Conservation (phyloP, 2,797 vertebrate genomes). For the Lepilemur septentrionalis region DNA sequence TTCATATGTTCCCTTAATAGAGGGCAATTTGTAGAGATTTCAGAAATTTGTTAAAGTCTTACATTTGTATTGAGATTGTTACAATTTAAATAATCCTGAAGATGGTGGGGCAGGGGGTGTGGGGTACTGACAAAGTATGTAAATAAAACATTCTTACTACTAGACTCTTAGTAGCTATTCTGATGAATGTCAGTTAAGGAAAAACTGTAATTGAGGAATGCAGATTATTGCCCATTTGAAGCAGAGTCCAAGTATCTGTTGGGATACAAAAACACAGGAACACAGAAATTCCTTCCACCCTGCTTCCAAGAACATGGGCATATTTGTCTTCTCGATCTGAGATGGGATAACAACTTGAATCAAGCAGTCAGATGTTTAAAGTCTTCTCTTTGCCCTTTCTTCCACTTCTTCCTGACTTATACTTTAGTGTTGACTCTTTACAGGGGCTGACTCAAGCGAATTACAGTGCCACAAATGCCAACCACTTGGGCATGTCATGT, state of each 20-base stretch:
- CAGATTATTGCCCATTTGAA: neutral
- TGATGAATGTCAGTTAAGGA: neutral
- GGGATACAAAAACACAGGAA: neutral
- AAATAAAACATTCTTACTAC: neutral
- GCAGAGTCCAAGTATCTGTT: neutral
- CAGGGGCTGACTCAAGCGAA: neutral
- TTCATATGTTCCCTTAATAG: neutral
- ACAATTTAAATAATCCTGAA: neutral
- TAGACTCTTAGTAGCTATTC: neutral
- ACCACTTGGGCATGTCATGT: neutral
- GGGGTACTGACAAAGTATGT: neutral
- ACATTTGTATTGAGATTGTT: neutral
- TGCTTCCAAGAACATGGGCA: neutral
- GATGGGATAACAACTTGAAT: neutral
- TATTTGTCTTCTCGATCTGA: neutral
- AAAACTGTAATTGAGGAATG: neutral
- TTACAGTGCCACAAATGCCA: neutral
- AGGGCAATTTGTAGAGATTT: conserved; percentile 5
- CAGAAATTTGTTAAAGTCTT: neutral
- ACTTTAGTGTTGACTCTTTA: neutral
- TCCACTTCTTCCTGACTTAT: neutral
- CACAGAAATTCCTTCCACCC: neutral
- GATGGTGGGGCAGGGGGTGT: neutral
- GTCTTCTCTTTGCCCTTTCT: neutral
- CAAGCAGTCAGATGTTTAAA: neutral